Conservation (phyloP, 2,888 invertebrate genomes). For the Pachycephus smyrnensis region DNA sequence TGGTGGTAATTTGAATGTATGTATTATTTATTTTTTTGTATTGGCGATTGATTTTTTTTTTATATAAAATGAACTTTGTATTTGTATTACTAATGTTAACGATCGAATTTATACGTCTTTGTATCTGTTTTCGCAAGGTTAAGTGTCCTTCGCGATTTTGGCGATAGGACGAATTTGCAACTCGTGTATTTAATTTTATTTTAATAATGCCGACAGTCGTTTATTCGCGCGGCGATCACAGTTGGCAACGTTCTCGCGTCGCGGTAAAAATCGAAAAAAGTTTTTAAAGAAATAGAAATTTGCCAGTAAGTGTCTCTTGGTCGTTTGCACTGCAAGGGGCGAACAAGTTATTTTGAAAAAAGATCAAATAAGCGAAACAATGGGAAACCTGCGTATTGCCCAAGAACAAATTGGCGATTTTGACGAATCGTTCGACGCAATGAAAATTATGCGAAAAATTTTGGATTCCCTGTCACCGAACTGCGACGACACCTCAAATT, state of each 20-base stretch:
- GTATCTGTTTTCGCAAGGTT: too few relatives aligned
- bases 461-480: background rate
- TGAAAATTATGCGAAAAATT: background rate
- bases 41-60: background rate
- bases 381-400: background rate
- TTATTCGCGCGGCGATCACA: background rate
- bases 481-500: background rate
- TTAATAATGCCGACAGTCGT: background rate
- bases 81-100: background rate
- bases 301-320: background rate
- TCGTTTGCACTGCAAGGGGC: background rate
- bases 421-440: background rate
- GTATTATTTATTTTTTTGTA: background rate
- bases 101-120: too few relatives aligned
- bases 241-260: background rate
- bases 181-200: too few relatives aligned
- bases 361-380: background rate
- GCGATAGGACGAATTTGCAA: too few relatives aligned
- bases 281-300: background rate
- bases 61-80: background rate
- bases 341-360: background rate
- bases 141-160: too few relatives aligned
- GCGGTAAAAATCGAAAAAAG: background rate
- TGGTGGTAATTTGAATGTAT: background rate
- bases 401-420: background rate